Evolutionary conservation across 2,888 invertebrate species (phyloP).

Genomic region (Leuctra nigra): DNA sequence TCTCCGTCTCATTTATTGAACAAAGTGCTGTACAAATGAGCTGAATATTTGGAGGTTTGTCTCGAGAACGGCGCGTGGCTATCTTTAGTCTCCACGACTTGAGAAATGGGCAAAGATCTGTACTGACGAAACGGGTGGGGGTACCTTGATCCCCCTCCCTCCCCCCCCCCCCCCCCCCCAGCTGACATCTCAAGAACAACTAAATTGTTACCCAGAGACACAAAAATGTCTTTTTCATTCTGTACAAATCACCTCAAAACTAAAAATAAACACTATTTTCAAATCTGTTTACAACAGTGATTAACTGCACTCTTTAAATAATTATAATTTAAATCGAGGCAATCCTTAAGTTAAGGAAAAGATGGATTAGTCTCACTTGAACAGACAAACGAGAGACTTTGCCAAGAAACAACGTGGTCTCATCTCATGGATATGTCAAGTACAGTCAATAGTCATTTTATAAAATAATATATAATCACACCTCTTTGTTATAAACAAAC

Average conservation of each 20-base stretch:
- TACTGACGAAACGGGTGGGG: not conserved
- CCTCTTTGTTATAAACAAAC: too few species aligned
- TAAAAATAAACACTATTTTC: not conserved
- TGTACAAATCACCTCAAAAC: conserved; percentile 15
- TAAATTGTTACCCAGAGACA: not conserved
- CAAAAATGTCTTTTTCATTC: not conserved
- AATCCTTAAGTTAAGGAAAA: too few species aligned
- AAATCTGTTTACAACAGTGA: too few species aligned
- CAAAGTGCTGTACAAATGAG: conserved; percentile 11
- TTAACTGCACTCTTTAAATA: too few species aligned
- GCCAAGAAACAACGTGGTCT: too few species aligned
- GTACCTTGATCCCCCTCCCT: not conserved
- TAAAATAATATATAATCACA: too few species aligned
- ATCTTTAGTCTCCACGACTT: conserved; percentile 10
- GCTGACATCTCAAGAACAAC: conserved; percentile 9
- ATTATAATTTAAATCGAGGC: too few species aligned
- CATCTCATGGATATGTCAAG: too few species aligned
- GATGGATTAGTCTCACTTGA: too few species aligned
- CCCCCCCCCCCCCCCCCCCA: not conserved
- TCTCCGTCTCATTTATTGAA: too few species aligned
- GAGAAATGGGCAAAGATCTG: conserved; percentile 17
- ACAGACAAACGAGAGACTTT: too few species aligned
- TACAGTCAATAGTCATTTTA: too few species aligned
- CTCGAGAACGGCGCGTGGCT: not conserved
- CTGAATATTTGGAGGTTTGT: conserved; percentile 14